Base-by-base conservation (phyloP, 35 echinoderm and acorn worm species). In the Patiria miniata region DNA sequence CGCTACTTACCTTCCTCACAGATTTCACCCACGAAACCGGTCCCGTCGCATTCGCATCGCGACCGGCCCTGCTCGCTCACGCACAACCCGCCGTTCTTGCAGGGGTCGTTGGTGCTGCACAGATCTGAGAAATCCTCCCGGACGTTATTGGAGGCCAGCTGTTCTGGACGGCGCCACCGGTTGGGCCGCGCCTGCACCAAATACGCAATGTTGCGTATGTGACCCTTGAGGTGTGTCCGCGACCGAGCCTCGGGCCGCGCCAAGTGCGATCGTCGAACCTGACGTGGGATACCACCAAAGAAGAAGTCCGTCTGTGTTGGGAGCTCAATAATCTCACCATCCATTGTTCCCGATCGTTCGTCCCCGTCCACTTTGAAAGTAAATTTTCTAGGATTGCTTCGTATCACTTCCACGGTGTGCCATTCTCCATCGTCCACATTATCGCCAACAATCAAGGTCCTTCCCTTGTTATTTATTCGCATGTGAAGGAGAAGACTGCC, bases 1-100 rank as follows among this genome's bases (percentile, higher is more conserved):
- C n/a, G n/a, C n/a, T n/a, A 90, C 87, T 93, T 84, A 97, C 95
- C 83, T 79, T 54, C 44, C 29, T 90, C 85, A 81, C 95, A 97
- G 19, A 77, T 90, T 30, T 86, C 78, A 1, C 95, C 95, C 37
- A 86, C 84, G 82, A 81, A 93, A 34, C 85, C 87, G 29, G 91
- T 97, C 0, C 91, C 91, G 9, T 47, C 68, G 58, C 95, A 97
- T 26, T 97, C 91, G 68, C 95, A 97, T 44, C 85, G 44, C 21
- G 79, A 79, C 19, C 28, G 19, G 7, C 29, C 44, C 57, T 97
- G 91, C 14, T 30, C 81, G 79, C 95, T 97, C 17, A 93, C 73
- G 54, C 95, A 97, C 52, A 97, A 37, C 0, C 95, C 95, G 15
- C 79, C 56, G 80, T 97, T 93, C 21, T 51, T 17, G 82, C 95